Evolutionary conservation across 2,888 invertebrate genomes (phyloP).

Genomic region (Aporophyla nigra): DNA sequence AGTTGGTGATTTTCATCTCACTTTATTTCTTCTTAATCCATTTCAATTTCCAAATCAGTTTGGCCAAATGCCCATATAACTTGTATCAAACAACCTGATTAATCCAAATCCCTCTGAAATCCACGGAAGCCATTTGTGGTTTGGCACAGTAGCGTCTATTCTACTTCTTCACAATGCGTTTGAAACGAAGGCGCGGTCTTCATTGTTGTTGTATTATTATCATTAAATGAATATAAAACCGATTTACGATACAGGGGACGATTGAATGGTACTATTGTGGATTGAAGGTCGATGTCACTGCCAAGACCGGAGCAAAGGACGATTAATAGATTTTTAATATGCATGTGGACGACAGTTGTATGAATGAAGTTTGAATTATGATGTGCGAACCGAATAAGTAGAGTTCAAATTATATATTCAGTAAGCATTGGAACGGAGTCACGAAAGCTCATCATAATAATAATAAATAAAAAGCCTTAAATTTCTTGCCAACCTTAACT

Average conservation of each 20-base stretch:
- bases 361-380: constrained; percentile 35
- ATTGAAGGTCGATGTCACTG: constrained; percentile 82
- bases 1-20: neutral
- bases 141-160: constrained; percentile 74
- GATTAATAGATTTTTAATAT: constrained; percentile 62
- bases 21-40: neutral
- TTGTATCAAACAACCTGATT: constrained; percentile 41
- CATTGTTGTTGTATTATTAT: constrained; percentile 82
- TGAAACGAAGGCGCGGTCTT: constrained; percentile 80
- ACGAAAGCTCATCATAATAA: neutral
- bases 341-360: constrained; percentile 36
- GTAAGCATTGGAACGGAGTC: neutral
- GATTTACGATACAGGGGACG: constrained; percentile 77
- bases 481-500: too few relatives aligned
- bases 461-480: neutral
- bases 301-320: constrained; percentile 79
- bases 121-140: constrained; percentile 82
- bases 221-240: constrained; percentile 85
- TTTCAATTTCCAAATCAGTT: neutral
- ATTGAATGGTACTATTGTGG: constrained; percentile 81
- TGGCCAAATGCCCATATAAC: neutral
- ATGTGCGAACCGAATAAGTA: constrained; percentile 21
- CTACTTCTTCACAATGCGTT: constrained; percentile 74
- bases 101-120: constrained; percentile 43
- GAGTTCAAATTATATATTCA: neutral